phyloP scores from a whole-genome alignment of 2,113 vertebrate genomes.

The Alectura lathami region DNA sequence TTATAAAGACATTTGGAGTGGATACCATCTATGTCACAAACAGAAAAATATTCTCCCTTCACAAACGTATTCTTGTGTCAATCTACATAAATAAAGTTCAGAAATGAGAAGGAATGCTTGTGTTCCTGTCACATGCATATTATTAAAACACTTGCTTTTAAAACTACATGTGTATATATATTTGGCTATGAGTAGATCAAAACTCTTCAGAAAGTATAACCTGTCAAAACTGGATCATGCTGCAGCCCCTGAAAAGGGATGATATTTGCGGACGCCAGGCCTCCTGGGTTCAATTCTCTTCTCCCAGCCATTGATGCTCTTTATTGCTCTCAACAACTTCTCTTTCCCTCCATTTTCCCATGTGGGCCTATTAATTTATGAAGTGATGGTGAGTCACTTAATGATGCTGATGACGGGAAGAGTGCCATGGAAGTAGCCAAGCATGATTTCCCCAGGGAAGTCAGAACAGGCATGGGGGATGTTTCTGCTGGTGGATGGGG shows the following conservation, averaged over 20 bases:
- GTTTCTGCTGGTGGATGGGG: background rate
- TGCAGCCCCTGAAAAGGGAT: background rate
- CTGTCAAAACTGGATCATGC: background rate
- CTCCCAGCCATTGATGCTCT: background rate
- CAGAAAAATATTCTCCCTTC: background rate
- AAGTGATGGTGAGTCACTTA: constrained; percentile 37
- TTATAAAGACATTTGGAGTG: background rate
- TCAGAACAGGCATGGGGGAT: background rate
- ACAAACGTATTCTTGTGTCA: background rate
- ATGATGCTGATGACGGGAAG: constrained; percentile 16
- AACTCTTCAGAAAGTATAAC: background rate
- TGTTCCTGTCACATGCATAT: background rate
- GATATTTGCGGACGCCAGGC: background rate
- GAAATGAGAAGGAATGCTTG: background rate
- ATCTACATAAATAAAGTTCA: background rate
- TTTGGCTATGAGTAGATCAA: background rate
- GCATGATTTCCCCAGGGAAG: background rate
- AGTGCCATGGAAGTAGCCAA: constrained; percentile 29
- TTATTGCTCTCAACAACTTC: constrained; percentile 5
- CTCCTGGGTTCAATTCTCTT: constrained; percentile 29
- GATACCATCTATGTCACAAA: background rate
- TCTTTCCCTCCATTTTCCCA: constrained; percentile 31
- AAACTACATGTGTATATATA: background rate
- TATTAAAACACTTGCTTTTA: background rate
- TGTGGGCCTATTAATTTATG: constrained; percentile 46